Base-by-base conservation (phyloP, 1,140 invertebrate genomes). In the Drosophila novamexicana region DNA sequence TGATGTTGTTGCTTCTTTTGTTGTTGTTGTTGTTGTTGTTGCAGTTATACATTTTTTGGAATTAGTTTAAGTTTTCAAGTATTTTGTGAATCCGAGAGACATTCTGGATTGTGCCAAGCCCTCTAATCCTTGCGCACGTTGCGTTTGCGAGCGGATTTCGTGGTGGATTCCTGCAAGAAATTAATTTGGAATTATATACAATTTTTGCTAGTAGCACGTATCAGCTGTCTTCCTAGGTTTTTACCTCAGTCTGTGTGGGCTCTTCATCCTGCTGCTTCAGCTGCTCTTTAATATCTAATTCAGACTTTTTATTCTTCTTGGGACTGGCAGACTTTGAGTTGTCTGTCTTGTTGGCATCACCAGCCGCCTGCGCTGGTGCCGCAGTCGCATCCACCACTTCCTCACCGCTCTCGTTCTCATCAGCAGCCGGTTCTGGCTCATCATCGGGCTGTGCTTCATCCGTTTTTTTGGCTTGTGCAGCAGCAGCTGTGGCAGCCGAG, bases 281-380 rank as follows among this genome's bases (percentile, higher is more conserved):
- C 70, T 77, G 50, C 56, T 85, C 81, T 47, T 75, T 81, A 79
- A 70, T 68, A 77, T 90, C 85, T 90, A 90, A 85, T 79, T 90
- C 85, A 90, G 85, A 90, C 85, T 89, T 89, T 81, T 73, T 68
- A 61, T 78, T 89, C 52, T 86, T 81, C 68, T 84, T 90, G 75
- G 85, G 86, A 76, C 86, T 90, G 65, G 64, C 67, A 58, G 82
- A 74, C 83, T 83, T 42, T 18, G 67, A 12, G 63, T 47, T 67
- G 66, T 64, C 77, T 74, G 58, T 77, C 79, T 88, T 82, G 61
- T 67, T 89, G 49, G 45, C 53, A 45, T 81, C 78, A 29, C 53
- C 82, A 37, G 69, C 66, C 14, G 49, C 79, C 49, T 49, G 52
- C 9, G 61, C 67, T 44, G 54, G 54, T 14, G 72, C 71, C 12